Evolutionary conservation across 2,113 vertebrate species (phyloP), one percentile per base, ranked within the genome.

Genomic region (Podarcis raffonei): DNA sequence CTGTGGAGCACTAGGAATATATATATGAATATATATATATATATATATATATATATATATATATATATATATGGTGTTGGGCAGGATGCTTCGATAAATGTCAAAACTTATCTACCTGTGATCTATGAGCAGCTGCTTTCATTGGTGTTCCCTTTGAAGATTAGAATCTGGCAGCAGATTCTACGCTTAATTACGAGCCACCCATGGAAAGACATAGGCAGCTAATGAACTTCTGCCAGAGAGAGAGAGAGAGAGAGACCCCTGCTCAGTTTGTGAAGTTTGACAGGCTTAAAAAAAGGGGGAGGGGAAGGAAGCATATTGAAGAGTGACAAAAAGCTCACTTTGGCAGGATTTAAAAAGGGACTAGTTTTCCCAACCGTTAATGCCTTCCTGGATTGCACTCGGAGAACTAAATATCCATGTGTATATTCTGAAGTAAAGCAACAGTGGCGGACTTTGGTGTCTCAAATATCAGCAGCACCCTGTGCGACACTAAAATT

Each of bases 181-280:
- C 96, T 97, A 95, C 95, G 94, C 96, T 94, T 96, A 95, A 97
- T 97, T 97, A 97, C 92, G 94, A 97, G 95, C 95, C 96, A 96
- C 96, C 96, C 95, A 96, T 94, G 96, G 97, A 96, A 97, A 96
- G 94, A 96, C 95, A 93, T 92, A 96, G 95, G 92, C 96, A 96
- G 96, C 95, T 94, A 94, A 94, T 95, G 94, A 95, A 94, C 96
- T 94, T 92, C 93, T 97, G 96, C 96, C 96, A 97, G 96, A 95
- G 90, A 48, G 42, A 42, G 96, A 95, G 90, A 48, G 42, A 42
- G 39, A 42, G 42, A 48, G 42, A 84, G 93, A 93, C 96, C 95
- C 23, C 23, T 72, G 68, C 16, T 87, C 93, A 66, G 91, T 96
- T 95, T 96, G 94, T 94, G 95, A 96, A 97, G 95, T 94, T 78